These are phyloP conservation scores for Neelides sp. DNA, from an alignment of 1,140 invertebrate species.

Conservation along the genomic window DNA sequence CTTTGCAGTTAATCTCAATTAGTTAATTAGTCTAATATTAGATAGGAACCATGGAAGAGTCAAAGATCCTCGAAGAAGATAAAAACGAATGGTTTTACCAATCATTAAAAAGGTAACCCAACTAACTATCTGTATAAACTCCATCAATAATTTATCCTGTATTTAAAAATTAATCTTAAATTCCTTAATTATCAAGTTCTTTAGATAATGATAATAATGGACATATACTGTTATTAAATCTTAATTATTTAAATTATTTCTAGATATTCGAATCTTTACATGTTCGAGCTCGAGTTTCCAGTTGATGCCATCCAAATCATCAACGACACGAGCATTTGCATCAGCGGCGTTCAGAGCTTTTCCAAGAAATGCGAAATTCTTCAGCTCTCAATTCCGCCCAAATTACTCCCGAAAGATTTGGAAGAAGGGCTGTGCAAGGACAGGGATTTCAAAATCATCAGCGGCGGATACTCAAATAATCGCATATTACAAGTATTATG, in stretches of 20 bases:
- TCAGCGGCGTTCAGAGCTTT: conserved; percentile 23
- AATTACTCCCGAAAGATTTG: conserved; percentile 25
- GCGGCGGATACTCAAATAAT: conserved; percentile 26
- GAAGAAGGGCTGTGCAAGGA: conserved; percentile 32
- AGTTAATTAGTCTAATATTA: not conserved
- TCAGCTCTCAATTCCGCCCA: conserved; percentile 28
- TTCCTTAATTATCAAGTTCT: conserved; percentile 1
- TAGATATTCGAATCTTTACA: conserved; percentile 30
- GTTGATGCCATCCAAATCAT: conserved; percentile 23
- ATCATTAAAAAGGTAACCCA: conserved; percentile 26
- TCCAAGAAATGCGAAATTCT: conserved; percentile 30
- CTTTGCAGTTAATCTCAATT: no score
- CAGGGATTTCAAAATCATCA: conserved; percentile 31
- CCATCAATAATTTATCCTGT: not conserved
- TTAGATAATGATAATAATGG: conserved; percentile 5
- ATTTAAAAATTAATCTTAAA: not conserved
- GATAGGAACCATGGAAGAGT: not conserved
- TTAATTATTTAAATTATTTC: not conserved
- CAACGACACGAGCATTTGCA: conserved; percentile 24
- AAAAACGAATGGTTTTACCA: conserved; percentile 31
- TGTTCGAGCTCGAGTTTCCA: conserved; percentile 32
- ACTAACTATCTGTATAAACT: not conserved
- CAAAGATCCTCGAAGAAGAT: conserved; percentile 25
- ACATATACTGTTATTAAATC: conserved; percentile 1
- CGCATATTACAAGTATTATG: conserved; percentile 21